A percentile compares a stretch with the other conserved stretches of the same genome.
Conservation (phyloP, 2,113 vertebrate species). For the Coptodon rendalli region DNA sequence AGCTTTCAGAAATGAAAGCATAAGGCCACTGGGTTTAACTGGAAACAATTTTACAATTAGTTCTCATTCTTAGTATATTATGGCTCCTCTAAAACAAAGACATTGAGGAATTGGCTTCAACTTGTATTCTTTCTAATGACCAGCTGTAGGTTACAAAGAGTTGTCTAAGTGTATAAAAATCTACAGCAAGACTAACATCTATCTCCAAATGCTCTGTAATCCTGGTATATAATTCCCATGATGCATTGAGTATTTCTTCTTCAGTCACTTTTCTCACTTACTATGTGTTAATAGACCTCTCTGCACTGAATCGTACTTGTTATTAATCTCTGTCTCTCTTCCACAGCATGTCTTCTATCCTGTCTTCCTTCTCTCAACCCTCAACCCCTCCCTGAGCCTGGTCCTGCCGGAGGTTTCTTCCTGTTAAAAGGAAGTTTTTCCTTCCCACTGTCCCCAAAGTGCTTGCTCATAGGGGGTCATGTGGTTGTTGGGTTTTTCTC, state of each 20-base stretch:
- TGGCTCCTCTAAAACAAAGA: neutral
- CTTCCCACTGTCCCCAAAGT: neutral
- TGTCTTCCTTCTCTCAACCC: neutral
- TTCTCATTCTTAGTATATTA: neutral
- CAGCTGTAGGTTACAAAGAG: neutral
- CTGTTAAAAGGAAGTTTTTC: neutral
- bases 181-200: neutral
- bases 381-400: neutral
- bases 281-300: neutral
- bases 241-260: neutral
- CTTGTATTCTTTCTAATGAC: neutral
- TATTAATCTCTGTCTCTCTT: neutral
- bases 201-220: neutral
- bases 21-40: neutral
- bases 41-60: neutral
- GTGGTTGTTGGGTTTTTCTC: neutral
- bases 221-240: neutral
- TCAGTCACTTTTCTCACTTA: neutral
- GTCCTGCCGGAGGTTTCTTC: neutral
- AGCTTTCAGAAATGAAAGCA: neutral
- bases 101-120: neutral
- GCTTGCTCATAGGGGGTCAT: neutral
- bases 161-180: neutral
- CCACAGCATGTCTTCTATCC: rapidly evolving
- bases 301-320: neutral